Percentiles rank a stretch among this genome's conserved stretches.
phyloP scores from a whole-genome alignment of 2,888 invertebrate species.

The Lasioglossum leucozonium region DNA sequence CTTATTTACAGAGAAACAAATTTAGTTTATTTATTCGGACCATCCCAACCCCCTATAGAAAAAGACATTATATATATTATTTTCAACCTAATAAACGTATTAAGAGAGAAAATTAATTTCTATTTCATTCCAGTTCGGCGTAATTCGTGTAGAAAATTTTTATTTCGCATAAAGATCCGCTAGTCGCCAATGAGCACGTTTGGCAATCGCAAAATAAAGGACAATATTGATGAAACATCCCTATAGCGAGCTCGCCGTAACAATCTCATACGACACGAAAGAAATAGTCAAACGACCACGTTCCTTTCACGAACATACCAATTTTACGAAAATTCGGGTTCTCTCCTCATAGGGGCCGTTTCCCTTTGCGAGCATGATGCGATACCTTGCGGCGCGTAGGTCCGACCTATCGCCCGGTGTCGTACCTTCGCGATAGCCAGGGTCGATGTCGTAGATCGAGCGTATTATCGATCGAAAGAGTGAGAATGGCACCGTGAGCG shows the following conservation, averaged over 20 bases:
- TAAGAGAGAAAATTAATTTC: no score
- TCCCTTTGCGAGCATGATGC: not conserved
- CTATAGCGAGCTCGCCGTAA: not conserved
- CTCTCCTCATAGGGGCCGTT: not conserved
- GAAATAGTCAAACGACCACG: not conserved
- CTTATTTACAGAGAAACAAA: no score
- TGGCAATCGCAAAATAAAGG: no score
- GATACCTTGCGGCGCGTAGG: slow-evolving; percentile 41
- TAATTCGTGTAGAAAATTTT: no score
- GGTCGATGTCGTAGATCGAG: slow-evolving; percentile 36
- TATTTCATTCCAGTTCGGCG: no score
- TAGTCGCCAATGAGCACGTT: no score
- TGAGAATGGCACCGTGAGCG: slow-evolving; percentile 60
- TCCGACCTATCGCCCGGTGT: slow-evolving; percentile 13
- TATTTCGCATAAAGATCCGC: no score
- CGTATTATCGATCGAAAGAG: slow-evolving; percentile 66
- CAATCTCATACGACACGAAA: not conserved
- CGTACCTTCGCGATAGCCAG: slow-evolving; percentile 57
- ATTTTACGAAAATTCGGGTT: not conserved
- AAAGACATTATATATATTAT: no score
- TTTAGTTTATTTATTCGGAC: no score
- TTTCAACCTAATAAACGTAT: no score
- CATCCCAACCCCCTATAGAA: no score
- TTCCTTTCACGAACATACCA: not conserved
- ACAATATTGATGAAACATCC: not conserved